Evolutionary conservation across 53 echinoderm and acorn worm species (phyloP), one percentile per base, ranked within the genome.

Genomic region (Astropecten irregularis): DNA sequence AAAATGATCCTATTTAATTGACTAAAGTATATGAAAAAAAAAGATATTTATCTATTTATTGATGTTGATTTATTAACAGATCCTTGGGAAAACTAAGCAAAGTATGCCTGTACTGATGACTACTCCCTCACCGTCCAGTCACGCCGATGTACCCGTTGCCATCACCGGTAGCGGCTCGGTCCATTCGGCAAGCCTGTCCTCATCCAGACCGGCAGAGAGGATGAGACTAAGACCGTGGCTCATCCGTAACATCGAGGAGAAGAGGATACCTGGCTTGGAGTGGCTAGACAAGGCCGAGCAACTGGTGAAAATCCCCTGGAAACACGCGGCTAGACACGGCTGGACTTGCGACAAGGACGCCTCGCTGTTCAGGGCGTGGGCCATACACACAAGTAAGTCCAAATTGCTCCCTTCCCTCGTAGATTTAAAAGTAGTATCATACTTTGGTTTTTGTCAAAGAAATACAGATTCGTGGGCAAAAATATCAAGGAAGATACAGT

Each of bases 341-440:
- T 99, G 94, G 92, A 88, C 85, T 0, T 69, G 90, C 35, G 94
- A 95, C 49, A 89, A 90, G 44, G 99, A 99, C 50, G 94, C 94
- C 2, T 95, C 90, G 46, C 71, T 95, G 4, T 95, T 99, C 83
- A 87, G 87, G 15, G 94, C 85, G 21, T 95, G 99, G 99, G 99
- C 99, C 16, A 95, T 99, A 50, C 99, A 99, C 50, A 99, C 99
- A 36, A 92, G 97, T 99, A 92, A 99, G 99, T 91, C 40, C 16
- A 42, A 11, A n/a, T n/a, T n/a, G n/a, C n/a, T n/a, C n/a, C n/a
- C n/a, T n/a, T n/a, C n/a, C n/a, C n/a, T n/a, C n/a, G n/a, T n/a
- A n/a, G n/a, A n/a, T n/a, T n/a, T n/a, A n/a, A n/a, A n/a, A n/a
- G n/a, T n/a, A n/a, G n/a, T n/a, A n/a, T n/a, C n/a, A n/a, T n/a